Conservation (phyloP, 2,888 invertebrate genomes). For the Ophion costatus region DNA sequence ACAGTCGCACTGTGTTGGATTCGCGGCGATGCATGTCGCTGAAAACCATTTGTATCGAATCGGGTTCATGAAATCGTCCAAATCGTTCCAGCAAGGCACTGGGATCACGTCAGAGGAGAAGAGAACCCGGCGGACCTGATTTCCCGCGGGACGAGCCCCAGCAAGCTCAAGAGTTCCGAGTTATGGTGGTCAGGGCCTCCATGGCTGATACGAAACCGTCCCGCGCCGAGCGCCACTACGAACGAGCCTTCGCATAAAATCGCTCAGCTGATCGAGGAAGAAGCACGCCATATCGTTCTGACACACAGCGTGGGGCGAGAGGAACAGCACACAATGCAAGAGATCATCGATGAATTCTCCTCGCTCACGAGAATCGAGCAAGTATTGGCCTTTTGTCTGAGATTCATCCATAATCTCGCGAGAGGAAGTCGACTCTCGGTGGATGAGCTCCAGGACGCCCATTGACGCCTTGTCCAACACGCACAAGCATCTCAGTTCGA, state of each 20-base stretch:
- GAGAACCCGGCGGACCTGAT: constrained; percentile 70
- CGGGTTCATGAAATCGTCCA: constrained; percentile 64
- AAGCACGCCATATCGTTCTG: too few relatives aligned
- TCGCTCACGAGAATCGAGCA: constrained; percentile 30
- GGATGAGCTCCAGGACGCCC: constrained; percentile 18
- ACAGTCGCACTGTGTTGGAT: constrained; percentile 66
- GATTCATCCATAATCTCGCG: too few relatives aligned
- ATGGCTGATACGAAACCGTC: constrained; percentile 28
- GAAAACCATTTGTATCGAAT: constrained; percentile 68
- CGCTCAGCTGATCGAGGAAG: too few relatives aligned
- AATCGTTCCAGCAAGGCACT: constrained; percentile 52
- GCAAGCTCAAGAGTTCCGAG: constrained; percentile 41
- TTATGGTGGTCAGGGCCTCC: constrained; percentile 70
- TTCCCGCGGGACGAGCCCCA: constrained; percentile 65
- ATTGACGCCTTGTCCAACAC: not conserved
- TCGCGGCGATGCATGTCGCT: constrained; percentile 56
- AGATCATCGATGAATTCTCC: constrained; percentile 18
- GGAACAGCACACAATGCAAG: not conserved
- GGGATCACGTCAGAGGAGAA: constrained; percentile 66
- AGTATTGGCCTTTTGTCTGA: constrained; percentile 5
- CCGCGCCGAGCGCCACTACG: not conserved
- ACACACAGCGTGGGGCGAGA: not conserved
- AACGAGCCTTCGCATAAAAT: not conserved
- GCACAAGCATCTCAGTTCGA: constrained; percentile 17
- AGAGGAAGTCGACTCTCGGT: constrained; percentile 22